A percentile compares a stretch with the other conserved stretches of the same genome.
phyloP scores from a whole-genome alignment of 2,797 vertebrate species.

The Hyperoplus immaculatus region DNA sequence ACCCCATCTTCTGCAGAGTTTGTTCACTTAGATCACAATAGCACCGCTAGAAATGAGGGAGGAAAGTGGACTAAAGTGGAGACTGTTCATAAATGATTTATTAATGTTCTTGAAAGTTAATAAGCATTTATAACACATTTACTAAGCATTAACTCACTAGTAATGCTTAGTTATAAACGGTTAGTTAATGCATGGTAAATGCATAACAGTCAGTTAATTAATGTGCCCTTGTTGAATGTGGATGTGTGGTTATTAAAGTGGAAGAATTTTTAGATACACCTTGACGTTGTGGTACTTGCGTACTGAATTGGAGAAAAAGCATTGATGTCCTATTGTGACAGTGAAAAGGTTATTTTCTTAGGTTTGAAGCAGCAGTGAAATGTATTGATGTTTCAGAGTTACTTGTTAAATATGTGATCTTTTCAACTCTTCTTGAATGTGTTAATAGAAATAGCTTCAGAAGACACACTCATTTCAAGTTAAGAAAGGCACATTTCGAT shows the following conservation, averaged over 20 bases:
- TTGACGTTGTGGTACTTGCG: background rate
- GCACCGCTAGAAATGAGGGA: background rate
- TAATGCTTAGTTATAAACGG: too few species aligned
- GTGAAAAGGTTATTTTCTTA: background rate
- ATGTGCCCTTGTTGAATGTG: too few species aligned
- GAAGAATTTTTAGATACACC: background rate
- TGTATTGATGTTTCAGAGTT: background rate
- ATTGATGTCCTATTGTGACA: background rate
- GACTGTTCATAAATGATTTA: too few species aligned
- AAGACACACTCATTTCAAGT: background rate
- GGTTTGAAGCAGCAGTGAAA: slow-evolving; percentile 6
- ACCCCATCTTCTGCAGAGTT: background rate
- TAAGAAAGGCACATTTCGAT: background rate
- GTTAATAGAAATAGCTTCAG: background rate
- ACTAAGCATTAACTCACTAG: too few species aligned
- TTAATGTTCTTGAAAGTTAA: too few species aligned
- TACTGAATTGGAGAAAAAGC: background rate
- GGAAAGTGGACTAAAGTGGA: background rate
- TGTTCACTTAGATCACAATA: background rate
- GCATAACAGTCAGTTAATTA: too few species aligned
- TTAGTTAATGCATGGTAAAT: too few species aligned
- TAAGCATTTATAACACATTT: too few species aligned
- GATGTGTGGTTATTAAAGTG: too few species aligned
- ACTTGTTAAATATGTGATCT: background rate
- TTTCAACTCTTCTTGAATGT: background rate